These are phyloP conservation scores for Synergus itoensis DNA, from an alignment of 2,888 invertebrate species.

Conservation along the genomic window DNA sequence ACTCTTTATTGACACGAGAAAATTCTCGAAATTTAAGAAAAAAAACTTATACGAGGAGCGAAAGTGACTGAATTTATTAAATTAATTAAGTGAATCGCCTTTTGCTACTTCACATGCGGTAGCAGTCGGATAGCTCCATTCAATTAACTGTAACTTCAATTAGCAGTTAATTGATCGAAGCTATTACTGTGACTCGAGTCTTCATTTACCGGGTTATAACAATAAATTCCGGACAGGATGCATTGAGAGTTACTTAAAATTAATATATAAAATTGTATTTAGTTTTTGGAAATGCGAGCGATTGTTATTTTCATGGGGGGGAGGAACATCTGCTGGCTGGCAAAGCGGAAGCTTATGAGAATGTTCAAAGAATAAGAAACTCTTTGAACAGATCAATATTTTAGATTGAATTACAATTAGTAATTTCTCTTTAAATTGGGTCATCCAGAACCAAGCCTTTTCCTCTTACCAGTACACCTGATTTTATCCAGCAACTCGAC, in stretches of 20 bases:
- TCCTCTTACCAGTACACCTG: conserved; percentile 22
- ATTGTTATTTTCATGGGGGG: not conserved
- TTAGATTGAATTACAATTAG: not conserved
- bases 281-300: not conserved
- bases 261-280: not conserved
- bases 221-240: conserved; percentile 13
- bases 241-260: not conserved
- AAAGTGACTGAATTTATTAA: conserved; percentile 40
- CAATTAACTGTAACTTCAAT: conserved; percentile 41
- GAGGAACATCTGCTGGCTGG: not conserved
- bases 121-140: conserved; percentile 27
- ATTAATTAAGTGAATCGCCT: conserved; percentile 31
- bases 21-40: conserved; percentile 4
- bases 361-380: not conserved
- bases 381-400: not conserved
- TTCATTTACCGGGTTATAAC: conserved; percentile 32
- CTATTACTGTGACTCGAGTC: conserved; percentile 34
- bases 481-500: conserved; percentile 31
- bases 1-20: not conserved
- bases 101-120: conserved; percentile 19
- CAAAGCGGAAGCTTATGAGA: not conserved
- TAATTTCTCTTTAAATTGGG: not conserved
- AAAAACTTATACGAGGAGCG: conserved; percentile 14
- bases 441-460: conserved; percentile 12
- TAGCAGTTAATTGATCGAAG: conserved; percentile 38